These are phyloP conservation scores for Cinara cedri DNA, from an alignment of 2,888 invertebrate genomes.

Conservation along the genomic window DNA sequence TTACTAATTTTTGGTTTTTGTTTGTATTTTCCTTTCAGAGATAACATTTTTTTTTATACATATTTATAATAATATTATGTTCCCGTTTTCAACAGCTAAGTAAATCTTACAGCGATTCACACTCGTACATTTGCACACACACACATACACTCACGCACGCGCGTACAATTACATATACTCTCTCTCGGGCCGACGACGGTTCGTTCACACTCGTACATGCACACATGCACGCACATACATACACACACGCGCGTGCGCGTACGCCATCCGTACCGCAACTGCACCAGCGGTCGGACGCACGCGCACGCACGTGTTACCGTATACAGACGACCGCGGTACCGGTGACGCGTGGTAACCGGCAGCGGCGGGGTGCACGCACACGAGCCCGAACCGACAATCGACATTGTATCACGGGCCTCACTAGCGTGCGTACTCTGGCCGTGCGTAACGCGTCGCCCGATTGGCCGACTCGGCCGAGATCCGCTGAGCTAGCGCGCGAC, in stretches of 20 bases:
- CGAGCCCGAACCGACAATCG: conserved; percentile 19
- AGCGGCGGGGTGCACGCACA: not conserved
- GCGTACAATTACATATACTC: not conserved
- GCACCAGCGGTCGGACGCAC: not conserved
- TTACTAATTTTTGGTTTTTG: conserved; percentile 6
- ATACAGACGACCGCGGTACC: not conserved
- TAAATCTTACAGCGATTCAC: conserved; percentile 2
- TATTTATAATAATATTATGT: not conserved
- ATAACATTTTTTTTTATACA: not conserved
- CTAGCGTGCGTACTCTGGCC: conserved; percentile 5
- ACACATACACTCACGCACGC: conserved; percentile 1
- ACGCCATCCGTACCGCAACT: no score
- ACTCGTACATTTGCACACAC: not conserved
- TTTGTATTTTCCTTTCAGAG: not conserved
- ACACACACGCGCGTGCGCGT: no score
- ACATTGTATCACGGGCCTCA: conserved; percentile 49
- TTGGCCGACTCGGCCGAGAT: not conserved
- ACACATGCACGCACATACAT: conserved; percentile 8
- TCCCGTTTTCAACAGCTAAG: conserved; percentile 14
- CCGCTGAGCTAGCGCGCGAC: not conserved
- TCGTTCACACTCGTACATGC: conserved; percentile 11
- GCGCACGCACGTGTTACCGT: not conserved
- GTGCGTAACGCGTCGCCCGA: conserved; percentile 4
- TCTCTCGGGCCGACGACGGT: not conserved
- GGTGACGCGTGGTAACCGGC: not conserved